Evolutionary conservation across 2,113 vertebrate genomes (phyloP).

Genomic region (Aegithalos caudatus): DNA sequence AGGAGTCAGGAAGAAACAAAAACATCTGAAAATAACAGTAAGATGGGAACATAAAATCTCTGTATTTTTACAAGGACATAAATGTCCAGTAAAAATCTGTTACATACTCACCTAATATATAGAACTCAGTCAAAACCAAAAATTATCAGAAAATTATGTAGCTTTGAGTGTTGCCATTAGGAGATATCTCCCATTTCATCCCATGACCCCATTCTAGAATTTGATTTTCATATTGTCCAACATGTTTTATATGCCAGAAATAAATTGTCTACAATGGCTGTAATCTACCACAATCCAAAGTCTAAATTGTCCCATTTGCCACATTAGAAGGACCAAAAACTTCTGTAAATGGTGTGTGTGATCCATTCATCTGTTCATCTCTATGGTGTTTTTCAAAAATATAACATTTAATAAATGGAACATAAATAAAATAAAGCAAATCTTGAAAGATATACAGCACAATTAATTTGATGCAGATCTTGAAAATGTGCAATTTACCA

Average conservation of each 20-base stretch:
- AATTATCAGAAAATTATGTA: neutral
- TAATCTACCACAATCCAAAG: neutral
- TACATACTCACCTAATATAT: neutral
- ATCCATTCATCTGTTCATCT: neutral
- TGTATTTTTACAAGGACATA: neutral
- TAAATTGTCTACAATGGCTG: neutral
- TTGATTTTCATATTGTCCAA: neutral
- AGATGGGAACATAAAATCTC: neutral
- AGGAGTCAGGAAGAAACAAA: neutral
- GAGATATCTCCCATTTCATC: neutral
- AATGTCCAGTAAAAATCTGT: neutral
- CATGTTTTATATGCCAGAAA: neutral
- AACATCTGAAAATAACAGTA: neutral
- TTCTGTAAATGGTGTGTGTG: neutral
- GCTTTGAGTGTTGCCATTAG: neutral
- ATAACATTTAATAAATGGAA: neutral
- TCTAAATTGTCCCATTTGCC: neutral
- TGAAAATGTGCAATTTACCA: neutral
- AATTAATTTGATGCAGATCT: neutral
- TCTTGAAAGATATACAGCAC: neutral
- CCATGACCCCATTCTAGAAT: neutral
- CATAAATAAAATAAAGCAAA: neutral
- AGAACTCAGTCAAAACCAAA: neutral
- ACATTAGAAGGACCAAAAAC: neutral
- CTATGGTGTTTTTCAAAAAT: neutral